phyloP scores from a whole-genome alignment of 2,113 vertebrate species.

The Dipodomys merriami region DNA sequence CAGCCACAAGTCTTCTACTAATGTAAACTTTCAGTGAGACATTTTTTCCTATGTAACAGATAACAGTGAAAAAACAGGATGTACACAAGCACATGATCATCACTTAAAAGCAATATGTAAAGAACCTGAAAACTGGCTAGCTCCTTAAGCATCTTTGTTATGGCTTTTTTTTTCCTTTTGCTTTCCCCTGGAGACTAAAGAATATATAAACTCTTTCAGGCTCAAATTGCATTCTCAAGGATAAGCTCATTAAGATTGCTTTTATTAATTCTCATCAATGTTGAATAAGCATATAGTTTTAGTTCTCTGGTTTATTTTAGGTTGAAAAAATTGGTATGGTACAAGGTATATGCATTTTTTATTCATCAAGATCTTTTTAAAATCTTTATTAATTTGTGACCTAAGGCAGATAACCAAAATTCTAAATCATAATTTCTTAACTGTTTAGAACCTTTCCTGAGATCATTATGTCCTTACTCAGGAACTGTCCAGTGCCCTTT shows the following conservation, averaged over 20 bases:
- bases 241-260: conserved; percentile 42
- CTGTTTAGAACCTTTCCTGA: background rate
- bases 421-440: conserved; percentile 17
- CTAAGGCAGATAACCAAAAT: background rate
- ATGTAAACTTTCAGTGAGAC: background rate
- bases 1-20: background rate
- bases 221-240: conserved; percentile 40
- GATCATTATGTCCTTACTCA: background rate
- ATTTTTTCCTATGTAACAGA: conserved; percentile 41
- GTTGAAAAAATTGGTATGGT: background rate
- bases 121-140: conserved; percentile 18
- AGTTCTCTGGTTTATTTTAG: background rate
- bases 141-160: background rate
- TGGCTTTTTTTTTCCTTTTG: background rate
- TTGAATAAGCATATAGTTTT: background rate
- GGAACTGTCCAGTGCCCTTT: background rate
- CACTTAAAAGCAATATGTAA: conserved; percentile 24
- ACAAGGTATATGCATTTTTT: conserved; percentile 18
- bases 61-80: background rate
- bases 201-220: conserved; percentile 17
- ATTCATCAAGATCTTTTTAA: conserved; percentile 38
- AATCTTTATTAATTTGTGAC: conserved; percentile 1
- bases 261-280: conserved; percentile 3
- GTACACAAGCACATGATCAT: background rate
- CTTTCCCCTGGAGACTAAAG: conserved; percentile 47